Evolutionary conservation across 2,888 invertebrate genomes (phyloP).

Genomic region (Temnothorax unifasciatus): DNA sequence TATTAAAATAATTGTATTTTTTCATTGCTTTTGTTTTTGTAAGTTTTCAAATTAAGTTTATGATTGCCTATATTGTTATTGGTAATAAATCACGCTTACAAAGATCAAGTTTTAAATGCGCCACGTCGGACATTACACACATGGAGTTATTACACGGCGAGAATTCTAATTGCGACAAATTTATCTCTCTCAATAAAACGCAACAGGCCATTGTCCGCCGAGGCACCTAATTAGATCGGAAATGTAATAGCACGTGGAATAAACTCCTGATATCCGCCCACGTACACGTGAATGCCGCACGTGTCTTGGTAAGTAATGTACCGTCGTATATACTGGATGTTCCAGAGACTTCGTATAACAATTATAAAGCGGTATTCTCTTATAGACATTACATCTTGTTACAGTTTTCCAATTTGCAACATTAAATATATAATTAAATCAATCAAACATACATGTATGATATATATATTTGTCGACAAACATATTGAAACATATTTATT

Average conservation of each 20-base stretch:
- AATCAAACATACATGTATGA: neutral
- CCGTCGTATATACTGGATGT: constrained; percentile 12
- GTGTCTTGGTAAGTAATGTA: neutral
- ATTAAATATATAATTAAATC: neutral
- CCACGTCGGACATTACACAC: neutral
- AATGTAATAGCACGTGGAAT: constrained; percentile 45
- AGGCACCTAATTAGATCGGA: constrained; percentile 43
- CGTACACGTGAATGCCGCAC: neutral
- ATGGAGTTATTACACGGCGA: neutral
- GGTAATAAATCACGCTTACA: neutral
- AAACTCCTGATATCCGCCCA: constrained; percentile 45
- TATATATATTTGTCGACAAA: neutral
- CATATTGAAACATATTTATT: neutral
- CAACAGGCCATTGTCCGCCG: constrained; percentile 37
- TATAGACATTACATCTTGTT: neutral
- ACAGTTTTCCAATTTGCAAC: neutral
- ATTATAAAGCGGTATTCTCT: neutral
- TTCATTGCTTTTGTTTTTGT: neutral
- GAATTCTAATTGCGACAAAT: constrained; percentile 44
- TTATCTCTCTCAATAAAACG: constrained; percentile 42
- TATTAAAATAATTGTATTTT: neutral
- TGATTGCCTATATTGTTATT: constrained; percentile 1
- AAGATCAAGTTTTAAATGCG: constrained; percentile 1
- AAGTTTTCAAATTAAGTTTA: neutral
- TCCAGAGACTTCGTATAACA: neutral